These are phyloP conservation scores for Scolopax rusticola DNA, from an alignment of 2,797 vertebrate species.

Conservation along the genomic window DNA sequence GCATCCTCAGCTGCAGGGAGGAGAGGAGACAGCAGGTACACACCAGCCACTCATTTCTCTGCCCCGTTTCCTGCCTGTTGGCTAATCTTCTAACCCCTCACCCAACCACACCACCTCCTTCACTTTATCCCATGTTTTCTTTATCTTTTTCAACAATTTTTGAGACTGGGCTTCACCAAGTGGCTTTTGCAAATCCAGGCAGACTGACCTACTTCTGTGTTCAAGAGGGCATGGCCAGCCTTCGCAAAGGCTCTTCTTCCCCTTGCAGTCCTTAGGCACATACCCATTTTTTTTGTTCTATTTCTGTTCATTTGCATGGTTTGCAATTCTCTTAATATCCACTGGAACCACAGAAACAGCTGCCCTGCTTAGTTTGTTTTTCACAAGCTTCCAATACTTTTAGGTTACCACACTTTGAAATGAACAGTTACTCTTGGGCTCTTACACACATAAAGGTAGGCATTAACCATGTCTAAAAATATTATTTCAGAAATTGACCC, in stretches of 20 bases:
- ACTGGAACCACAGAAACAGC: background rate
- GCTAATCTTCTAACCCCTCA: background rate
- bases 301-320: background rate
- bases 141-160: background rate
- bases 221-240: background rate
- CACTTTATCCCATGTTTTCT: background rate
- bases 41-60: background rate
- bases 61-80: background rate
- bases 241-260: background rate
- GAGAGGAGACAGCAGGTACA: accelerated
- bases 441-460: background rate
- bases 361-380: background rate
- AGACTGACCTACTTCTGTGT: background rate
- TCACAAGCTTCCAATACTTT: background rate
- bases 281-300: background rate
- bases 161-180: background rate
- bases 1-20: background rate
- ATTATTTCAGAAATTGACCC: background rate
- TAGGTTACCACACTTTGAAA: background rate
- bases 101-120: background rate
- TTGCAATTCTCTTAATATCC: background rate
- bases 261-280: background rate
- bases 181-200: background rate
- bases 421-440: background rate
- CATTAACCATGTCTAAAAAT: background rate